Evolutionary conservation across 2,797 vertebrate genomes (phyloP), one percentile per base, ranked within the genome.

Genomic region (Alcedo atthis): DNA sequence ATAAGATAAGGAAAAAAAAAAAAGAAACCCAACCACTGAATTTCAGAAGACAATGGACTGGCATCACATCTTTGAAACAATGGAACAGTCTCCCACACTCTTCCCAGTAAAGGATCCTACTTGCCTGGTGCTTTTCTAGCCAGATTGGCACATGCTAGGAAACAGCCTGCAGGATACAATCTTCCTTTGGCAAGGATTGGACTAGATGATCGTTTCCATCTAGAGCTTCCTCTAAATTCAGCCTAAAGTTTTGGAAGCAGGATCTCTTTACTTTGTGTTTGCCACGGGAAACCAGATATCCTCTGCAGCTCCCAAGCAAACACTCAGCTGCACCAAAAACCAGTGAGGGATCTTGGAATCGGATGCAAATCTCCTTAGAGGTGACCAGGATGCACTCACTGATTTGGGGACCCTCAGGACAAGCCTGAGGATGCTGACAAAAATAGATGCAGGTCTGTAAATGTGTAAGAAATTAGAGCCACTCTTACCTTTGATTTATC

Each of bases 1-100:
- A 43, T 71, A 92, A 94, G 94, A 95, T 96, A 95, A 96, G 94
- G 78, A 90, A 79, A 92, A 79, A 89, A 92, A 81, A 89, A 86
- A 81, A n/a, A n/a, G n/a, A n/a, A n/a, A n/a, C n/a, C 86, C 51
- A 77, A 46, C 57, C 64, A 53, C 49, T 53, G 16, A 42, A 80
- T 87, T 95, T 90, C 73, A 85, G 61, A 89, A 85, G 71, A 94
- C 93, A 94, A 95, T 94, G 84, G 78, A 71, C 76, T 93, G 64
- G 79, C 61, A 68, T 85, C 81, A 92, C 8, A 0, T 89, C 87
- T 92, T 81, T 78, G 78, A 95, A 93, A 96, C 87, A 95, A 94
- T 93, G 93, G 79, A 95, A 80, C 68, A 89, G 87, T 51, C 75
- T 94, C 92, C 66, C 79, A 93, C 84, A 78, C 46, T 92, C 87